Conservation (phyloP, 2,797 vertebrate genomes). For the Lophotriccus pileatus region DNA sequence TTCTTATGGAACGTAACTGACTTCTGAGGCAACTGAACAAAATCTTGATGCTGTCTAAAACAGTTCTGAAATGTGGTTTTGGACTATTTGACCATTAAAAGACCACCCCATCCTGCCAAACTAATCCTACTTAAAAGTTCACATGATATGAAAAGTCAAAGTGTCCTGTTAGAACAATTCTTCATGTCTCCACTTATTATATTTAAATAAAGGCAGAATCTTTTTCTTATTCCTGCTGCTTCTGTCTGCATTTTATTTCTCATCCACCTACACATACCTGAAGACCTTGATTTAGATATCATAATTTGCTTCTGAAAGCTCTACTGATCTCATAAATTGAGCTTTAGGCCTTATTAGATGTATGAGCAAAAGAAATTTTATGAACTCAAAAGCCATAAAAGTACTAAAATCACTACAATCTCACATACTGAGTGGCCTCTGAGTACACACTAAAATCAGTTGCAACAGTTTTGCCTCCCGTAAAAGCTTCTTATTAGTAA, state of each 20-base stretch:
- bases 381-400: neutral
- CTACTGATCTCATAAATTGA: neutral
- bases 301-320: neutral
- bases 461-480: neutral
- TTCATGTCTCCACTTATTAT: neutral
- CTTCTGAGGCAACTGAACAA: neutral
- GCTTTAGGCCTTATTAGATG: neutral
- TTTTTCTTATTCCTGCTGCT: neutral
- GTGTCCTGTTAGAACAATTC: neutral
- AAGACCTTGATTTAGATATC: neutral
- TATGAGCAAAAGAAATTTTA: slow-evolving; percentile 5
- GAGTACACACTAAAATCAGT: neutral
- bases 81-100: neutral
- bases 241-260: neutral
- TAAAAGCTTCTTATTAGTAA: neutral
- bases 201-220: neutral
- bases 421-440: neutral
- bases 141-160: neutral
- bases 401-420: neutral
- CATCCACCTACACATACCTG: neutral
- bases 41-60: neutral
- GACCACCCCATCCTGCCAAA: neutral
- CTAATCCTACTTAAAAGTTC: neutral
- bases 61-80: neutral
- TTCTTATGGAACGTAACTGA: neutral